Evolutionary conservation across 2,888 invertebrate genomes (phyloP), one percentile per base, ranked within the genome.

Genomic region (Synergus japonicus): DNA sequence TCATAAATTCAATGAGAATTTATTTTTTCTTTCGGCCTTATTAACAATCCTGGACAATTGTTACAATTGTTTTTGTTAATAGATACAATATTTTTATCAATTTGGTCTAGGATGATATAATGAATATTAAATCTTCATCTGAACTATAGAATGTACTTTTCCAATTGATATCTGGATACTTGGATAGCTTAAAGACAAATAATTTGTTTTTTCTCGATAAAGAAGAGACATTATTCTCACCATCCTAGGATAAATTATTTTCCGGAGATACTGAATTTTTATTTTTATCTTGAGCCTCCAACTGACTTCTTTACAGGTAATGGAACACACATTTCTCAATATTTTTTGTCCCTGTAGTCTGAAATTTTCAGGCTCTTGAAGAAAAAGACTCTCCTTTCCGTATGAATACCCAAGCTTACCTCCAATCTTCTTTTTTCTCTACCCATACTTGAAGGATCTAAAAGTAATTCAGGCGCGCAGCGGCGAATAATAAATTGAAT

Each of bases 351-450:
- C 64, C n/a, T 10, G n/a, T 37, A 37, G 43, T n/a, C 18, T 46
- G 46, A n/a, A 73, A 66, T 65, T 78, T 18, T 73, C 29, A 73
- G 46, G 9, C 69, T 69, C 69, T 69, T 69, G 49, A 69, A 44
- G 69, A 49, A 46, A 69, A 69, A 69, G 69, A 49, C 69, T 69
- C 67, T 69, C 13, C 69, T 69, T 69, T 46, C 46, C 46, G 69
- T 69, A 69, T 69, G 69, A 69, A 69, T 69, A 69, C 46, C 69
- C 66, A 67, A 63, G 41, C 43, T 43, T 66, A 66, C 66, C 67
- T 67, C 22, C 18, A 69, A 69, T 29, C 49, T 69, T 49, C 22
- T n/a, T 69, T 49, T 69, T 49, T 29, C 69, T 69, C 49, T 46
- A 15, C 69, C 44, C 46, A 22, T 13, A 69, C 69, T 69, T 69